A percentile compares a stretch with the other conserved stretches of the same genome.
These are phyloP conservation scores for Camponotus floridanus DNA, from an alignment of 1,140 invertebrate genomes.

Conservation along the genomic window DNA sequence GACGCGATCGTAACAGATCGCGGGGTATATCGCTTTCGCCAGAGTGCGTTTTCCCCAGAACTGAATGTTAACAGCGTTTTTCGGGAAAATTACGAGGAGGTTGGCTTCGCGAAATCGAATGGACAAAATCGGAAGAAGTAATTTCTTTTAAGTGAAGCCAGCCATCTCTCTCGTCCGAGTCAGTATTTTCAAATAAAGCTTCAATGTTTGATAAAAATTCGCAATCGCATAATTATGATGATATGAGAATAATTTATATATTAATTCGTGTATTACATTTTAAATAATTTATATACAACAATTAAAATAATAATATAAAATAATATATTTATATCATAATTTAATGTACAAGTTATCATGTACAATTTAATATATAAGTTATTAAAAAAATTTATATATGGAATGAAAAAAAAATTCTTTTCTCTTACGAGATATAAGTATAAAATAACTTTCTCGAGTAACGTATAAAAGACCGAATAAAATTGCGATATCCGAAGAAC, in stretches of 20 bases:
- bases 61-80: constrained; percentile 21
- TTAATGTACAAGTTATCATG: too few species aligned
- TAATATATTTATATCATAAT: too few species aligned
- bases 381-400: too few species aligned
- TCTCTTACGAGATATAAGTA: too few species aligned
- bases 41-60: constrained; percentile 30
- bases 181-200: background rate
- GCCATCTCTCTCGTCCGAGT: background rate
- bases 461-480: constrained; percentile 9
- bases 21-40: constrained; percentile 23
- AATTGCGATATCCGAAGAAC: constrained; percentile 19
- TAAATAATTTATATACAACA: too few species aligned
- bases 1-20: constrained; percentile 15
- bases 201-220: constrained; percentile 18
- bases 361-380: too few species aligned
- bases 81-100: background rate
- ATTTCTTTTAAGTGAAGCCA: background rate
- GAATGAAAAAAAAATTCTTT: background rate
- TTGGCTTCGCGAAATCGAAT: background rate
- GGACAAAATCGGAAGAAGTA: background rate
- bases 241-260: too few species aligned
- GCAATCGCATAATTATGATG: background rate
- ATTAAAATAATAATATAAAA: too few species aligned
- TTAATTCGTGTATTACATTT: too few species aligned
- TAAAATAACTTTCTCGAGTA: background rate